Evolutionary conservation across 2,797 vertebrate species (phyloP), one percentile per base, ranked within the genome.

Genomic region (Chelon auratus): DNA sequence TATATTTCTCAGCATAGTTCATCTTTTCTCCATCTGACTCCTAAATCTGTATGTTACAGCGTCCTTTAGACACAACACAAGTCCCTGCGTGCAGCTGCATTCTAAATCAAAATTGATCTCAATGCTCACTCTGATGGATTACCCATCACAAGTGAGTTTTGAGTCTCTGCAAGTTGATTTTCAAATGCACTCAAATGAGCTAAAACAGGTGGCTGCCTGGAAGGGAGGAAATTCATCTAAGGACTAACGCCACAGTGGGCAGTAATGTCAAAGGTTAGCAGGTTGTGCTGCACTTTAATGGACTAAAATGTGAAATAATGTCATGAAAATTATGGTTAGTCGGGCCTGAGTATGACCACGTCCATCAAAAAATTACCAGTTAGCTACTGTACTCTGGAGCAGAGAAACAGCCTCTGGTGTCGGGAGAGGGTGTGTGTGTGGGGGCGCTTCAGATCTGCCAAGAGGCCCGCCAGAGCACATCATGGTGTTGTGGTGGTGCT

Each of bases 131-230:
- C 47, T 81, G 82, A 83, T 83, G 68, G 61, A 78, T 87, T 69
- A 14, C 62, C 33, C 18, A 8, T 83, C 52, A 69, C 36, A 17
- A 72, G 65, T 42, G 70, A 69, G 39, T 75, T 82, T 77, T 52
- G 43, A 67, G 69, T 75, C 73, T 56, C 20, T 45, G 39, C 48
- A 52, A 82, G 78, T 73, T 72, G 62, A 80, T 78, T 78, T 83
- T 58, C 61, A 63, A 70, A 80, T 62, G 37, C 24, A 51, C 70
- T 77, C 55, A 82, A 87, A 87, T 83, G 85, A 85, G 78, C 77
- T 68, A 59, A 84, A 87, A 83, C 83, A 85, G 87, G 85, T 84
- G 78, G 80, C 69, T 83, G 83, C 86, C 86, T 64, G 66, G 73
- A 63, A 82, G 85, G 81, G 81, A 85, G 72, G 73, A 86, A 86